Evolutionary conservation across 2,888 invertebrate genomes (phyloP).

Genomic region (Lacanobia wlatinum): DNA sequence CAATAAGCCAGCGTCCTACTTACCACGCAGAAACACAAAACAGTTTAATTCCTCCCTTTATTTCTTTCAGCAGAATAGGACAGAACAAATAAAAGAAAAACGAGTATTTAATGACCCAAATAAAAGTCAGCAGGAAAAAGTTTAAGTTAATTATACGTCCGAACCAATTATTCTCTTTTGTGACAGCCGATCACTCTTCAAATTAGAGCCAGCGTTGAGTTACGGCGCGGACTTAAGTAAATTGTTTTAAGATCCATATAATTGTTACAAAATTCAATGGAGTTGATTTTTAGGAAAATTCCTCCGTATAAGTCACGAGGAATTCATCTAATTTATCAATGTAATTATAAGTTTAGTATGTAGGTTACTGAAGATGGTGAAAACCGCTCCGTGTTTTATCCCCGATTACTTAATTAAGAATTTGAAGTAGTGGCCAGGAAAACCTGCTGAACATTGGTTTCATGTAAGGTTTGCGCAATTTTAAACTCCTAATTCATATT

Average conservation of each 20-base stretch:
- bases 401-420: too few species aligned
- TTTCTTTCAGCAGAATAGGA: slow-evolving; percentile 47
- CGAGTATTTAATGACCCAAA: slow-evolving; percentile 50
- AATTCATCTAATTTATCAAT: neutral
- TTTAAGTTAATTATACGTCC: slow-evolving; percentile 55
- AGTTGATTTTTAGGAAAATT: slow-evolving; percentile 24
- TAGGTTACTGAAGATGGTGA: neutral
- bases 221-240: slow-evolving; percentile 48
- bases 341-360: neutral
- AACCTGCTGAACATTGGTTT: too few species aligned
- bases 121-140: slow-evolving; percentile 60
- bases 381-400: neutral
- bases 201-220: slow-evolving; percentile 55
- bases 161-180: slow-evolving; percentile 55
- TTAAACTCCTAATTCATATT: too few species aligned
- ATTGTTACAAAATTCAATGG: slow-evolving; percentile 27
- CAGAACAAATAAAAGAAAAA: slow-evolving; percentile 54
- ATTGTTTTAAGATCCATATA: slow-evolving; percentile 47
- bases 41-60: slow-evolving; percentile 34
- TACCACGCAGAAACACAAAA: slow-evolving; percentile 24
- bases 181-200: slow-evolving; percentile 51
- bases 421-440: too few species aligned
- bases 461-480: too few species aligned
- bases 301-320: neutral
- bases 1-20: slow-evolving; percentile 23